These are phyloP conservation scores for Ommatoiulus sabulosus DNA, from an alignment of 2,888 invertebrate genomes.

Conservation along the genomic window DNA sequence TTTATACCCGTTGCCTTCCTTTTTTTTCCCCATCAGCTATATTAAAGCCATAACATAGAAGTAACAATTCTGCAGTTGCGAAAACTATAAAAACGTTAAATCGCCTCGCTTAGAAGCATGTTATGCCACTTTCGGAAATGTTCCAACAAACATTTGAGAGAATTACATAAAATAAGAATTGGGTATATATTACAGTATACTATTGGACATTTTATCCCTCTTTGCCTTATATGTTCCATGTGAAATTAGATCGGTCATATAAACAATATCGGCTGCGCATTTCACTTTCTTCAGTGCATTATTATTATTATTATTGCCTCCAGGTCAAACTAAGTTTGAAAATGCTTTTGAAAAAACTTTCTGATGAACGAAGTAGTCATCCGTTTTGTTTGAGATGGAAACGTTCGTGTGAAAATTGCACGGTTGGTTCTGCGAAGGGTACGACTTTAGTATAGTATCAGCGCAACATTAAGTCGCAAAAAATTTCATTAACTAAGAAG, in stretches of 20 bases:
- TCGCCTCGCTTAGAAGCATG: background rate
- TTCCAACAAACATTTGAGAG: background rate
- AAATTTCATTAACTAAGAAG: background rate
- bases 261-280: background rate
- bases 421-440: background rate
- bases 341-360: background rate
- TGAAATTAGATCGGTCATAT: background rate
- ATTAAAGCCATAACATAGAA: too few relatives aligned
- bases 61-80: too few relatives aligned
- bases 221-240: background rate
- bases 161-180: background rate
- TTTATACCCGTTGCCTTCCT: too few relatives aligned
- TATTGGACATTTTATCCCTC: background rate
- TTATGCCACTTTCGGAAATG: background rate
- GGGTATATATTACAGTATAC: background rate
- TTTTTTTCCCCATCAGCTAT: too few relatives aligned
- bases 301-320: background rate
- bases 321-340: background rate
- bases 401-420: conserved; percentile 15
- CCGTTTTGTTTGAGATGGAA: background rate
- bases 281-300: background rate
- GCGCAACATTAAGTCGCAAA: background rate
- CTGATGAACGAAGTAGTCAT: background rate
- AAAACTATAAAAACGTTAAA: too few relatives aligned
- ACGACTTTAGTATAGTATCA: background rate